Evolutionary conservation across 2,113 vertebrate genomes (phyloP).

Genomic region (Urocitellus parryii): DNA sequence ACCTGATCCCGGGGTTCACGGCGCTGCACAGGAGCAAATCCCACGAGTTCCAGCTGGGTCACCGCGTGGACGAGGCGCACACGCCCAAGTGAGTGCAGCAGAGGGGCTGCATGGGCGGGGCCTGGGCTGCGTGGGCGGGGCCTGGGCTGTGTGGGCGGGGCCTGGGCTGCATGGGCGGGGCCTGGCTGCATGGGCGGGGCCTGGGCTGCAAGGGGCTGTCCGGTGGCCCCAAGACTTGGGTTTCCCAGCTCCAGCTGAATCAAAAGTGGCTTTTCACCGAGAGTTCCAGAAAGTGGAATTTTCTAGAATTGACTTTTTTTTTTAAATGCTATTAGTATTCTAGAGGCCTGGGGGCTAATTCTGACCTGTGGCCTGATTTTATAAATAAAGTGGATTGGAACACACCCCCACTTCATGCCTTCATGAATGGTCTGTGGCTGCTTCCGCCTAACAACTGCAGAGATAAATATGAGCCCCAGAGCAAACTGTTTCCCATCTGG

Average conservation of each 20-base stretch:
- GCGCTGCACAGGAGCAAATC: constrained; percentile 98
- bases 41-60: constrained; percentile 98
- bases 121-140: too few relatives aligned
- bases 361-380: background rate
- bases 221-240: rapidly evolving
- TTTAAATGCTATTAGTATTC: background rate
- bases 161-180: background rate
- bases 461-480: background rate
- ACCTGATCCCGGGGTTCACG: constrained; percentile 96
- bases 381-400: background rate
- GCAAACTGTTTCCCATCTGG: background rate
- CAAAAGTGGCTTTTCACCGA: background rate
- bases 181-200: background rate
- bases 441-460: rapidly evolving
- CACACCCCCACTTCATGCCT: background rate
- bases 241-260: background rate
- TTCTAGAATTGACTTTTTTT: background rate
- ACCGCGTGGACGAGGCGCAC: constrained; percentile 94
- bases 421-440: background rate
- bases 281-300: background rate
- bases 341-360: background rate
- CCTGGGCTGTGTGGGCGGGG: background rate
- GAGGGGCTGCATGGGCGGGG: background rate
- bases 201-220: rapidly evolving
- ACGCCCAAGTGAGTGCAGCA: constrained; percentile 95